These are phyloP conservation scores for Notothenia rossii DNA, from an alignment of 2,113 vertebrate genomes.

Conservation along the genomic window DNA sequence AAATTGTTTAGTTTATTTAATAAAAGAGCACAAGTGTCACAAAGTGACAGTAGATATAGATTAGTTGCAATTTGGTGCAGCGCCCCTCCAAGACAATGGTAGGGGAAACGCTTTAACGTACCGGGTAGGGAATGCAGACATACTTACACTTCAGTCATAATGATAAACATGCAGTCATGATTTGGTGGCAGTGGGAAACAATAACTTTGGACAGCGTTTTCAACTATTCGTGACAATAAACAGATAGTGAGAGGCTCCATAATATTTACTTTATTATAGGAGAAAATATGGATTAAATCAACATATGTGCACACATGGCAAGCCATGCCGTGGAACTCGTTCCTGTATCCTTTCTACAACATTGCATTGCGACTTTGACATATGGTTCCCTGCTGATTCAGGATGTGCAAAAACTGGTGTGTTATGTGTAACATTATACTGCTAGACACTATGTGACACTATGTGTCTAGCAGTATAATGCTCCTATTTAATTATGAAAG, in stretches of 20 bases:
- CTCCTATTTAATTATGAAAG: conserved; percentile 13
- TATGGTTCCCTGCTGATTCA: background rate
- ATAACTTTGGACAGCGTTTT: no score
- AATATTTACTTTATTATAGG: background rate
- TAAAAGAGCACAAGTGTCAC: no score
- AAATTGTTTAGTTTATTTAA: no score
- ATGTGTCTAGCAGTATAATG: no score
- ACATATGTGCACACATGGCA: no score
- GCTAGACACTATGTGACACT: no score
- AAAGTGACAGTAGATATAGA: no score
- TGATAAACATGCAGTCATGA: no score
- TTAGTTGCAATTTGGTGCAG: no score
- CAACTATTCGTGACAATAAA: background rate
- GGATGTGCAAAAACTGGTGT: background rate
- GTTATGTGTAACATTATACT: background rate
- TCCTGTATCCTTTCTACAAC: background rate
- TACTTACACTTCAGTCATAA: background rate
- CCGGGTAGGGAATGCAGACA: background rate
- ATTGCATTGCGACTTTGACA: background rate
- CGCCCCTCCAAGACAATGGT: no score
- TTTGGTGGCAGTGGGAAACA: no score
- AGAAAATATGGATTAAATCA: no score
- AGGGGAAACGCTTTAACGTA: background rate
- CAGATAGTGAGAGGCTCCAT: background rate
- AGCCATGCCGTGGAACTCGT: background rate